Conservation (phyloP, 2,113 vertebrate species). For the Apaloderma vittatum region DNA sequence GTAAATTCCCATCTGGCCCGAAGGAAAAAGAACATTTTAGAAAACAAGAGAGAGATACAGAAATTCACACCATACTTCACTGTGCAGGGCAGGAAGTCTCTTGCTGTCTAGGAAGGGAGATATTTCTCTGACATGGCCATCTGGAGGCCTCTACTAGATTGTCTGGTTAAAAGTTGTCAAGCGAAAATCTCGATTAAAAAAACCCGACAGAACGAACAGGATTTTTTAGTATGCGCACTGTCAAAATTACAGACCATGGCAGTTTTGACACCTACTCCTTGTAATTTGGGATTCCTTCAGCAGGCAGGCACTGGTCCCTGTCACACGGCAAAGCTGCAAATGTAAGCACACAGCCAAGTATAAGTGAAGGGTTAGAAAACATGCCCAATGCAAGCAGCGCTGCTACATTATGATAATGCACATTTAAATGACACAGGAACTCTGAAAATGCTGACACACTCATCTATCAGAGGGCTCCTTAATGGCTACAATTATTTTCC, state of each 20-base stretch:
- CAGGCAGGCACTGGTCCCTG: constrained; percentile 62
- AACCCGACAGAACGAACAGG: neutral
- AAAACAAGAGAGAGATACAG: neutral
- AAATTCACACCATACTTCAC: neutral
- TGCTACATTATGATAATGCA: neutral
- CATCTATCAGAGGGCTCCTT: neutral
- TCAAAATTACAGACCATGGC: neutral
- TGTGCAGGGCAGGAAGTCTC: fast-evolving
- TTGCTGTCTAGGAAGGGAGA: neutral
- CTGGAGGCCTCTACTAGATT: neutral
- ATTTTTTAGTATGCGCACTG: neutral
- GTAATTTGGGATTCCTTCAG: constrained; percentile 49
- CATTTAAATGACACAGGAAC: neutral
- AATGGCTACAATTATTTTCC: neutral
- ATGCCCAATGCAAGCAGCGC: neutral
- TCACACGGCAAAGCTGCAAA: constrained; percentile 59
- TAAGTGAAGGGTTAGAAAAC: neutral
- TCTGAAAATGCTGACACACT: neutral
- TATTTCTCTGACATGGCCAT: neutral
- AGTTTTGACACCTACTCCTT: constrained; percentile 62
- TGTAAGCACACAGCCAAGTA: constrained; percentile 12
- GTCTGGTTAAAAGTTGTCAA: neutral
- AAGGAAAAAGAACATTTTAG: neutral
- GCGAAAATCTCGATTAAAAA: neutral
- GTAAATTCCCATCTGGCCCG: neutral